phyloP scores from a whole-genome alignment of 2,888 invertebrate species.

The Selenia dentaria region DNA sequence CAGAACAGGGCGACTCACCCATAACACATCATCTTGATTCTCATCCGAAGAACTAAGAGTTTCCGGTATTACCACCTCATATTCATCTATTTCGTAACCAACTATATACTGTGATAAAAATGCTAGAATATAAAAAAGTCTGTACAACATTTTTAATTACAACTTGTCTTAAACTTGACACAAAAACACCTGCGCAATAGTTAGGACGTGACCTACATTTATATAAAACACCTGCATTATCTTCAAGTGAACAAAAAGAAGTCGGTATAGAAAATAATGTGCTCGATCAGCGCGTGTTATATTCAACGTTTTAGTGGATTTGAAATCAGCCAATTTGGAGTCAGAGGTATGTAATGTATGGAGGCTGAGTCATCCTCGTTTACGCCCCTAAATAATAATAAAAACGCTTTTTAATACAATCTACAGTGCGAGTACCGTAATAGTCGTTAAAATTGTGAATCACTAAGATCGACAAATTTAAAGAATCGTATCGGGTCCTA shows the following conservation, averaged over 20 bases:
- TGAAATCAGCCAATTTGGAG: no score
- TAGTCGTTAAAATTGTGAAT: no score
- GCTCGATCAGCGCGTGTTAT: not conserved
- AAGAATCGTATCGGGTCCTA: no score
- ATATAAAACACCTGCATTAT: slow-evolving; percentile 14
- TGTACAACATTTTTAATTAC: slow-evolving; percentile 9
- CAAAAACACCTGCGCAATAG: slow-evolving; percentile 10
- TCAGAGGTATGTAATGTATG: no score
- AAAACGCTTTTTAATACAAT: no score
- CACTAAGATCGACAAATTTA: no score
- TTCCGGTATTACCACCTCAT: slow-evolving; percentile 3
- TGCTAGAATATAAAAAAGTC: slow-evolving; percentile 4
- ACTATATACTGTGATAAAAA: slow-evolving; percentile 1
- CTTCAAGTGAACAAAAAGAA: not conserved
- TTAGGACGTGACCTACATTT: slow-evolving; percentile 32
- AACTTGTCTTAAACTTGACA: slow-evolving; percentile 6
- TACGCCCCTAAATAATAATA: no score
- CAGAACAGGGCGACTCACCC: slow-evolving; percentile 1
- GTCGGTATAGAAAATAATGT: no score
- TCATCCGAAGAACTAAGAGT: not conserved
- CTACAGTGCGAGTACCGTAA: no score
- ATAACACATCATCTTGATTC: not conserved
- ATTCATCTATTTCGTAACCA: slow-evolving; percentile 6
- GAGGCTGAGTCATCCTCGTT: no score
- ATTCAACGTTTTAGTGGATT: no score